A percentile compares a stretch with the other conserved stretches of the same genome.
Evolutionary conservation across 2,797 vertebrate genomes (phyloP).

Genomic region (Sebastes oblongus): DNA sequence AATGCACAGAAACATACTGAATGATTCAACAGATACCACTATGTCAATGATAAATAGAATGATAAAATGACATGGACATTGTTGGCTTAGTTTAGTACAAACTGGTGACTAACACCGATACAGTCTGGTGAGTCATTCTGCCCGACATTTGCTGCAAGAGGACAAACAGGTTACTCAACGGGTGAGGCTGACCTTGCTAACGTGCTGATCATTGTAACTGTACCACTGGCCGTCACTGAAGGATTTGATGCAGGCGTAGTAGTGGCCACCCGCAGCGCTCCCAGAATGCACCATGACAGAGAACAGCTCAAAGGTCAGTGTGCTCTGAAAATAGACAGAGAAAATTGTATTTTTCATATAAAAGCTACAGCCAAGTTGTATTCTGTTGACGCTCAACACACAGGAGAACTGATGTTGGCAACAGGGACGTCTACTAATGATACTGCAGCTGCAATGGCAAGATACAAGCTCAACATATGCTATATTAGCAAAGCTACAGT

Average conservation of each 20-base stretch:
- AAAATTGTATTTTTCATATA: not conserved
- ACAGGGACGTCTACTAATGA: not conserved
- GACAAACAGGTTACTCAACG: not conserved
- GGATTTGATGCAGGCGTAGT: slow-evolving; percentile 99
- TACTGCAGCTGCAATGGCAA: not conserved
- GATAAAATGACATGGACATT: not conserved
- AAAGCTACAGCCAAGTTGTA: not conserved
- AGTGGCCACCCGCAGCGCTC: slow-evolving; percentile 97
- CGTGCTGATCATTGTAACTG: slow-evolving; percentile 99
- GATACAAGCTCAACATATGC: not conserved
- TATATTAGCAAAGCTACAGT: not conserved
- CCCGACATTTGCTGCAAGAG: not conserved
- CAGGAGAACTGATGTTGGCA: not conserved
- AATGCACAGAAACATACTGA: not conserved
- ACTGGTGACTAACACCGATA: not conserved
- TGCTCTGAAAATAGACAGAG: slow-evolving; percentile 80
- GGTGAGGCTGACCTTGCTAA: slow-evolving; percentile 90
- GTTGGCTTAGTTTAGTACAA: not conserved
- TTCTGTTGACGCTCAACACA: not conserved
- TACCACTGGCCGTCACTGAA: slow-evolving; percentile 98
- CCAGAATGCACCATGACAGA: slow-evolving; percentile 99
- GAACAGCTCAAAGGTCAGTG: slow-evolving; percentile 95
- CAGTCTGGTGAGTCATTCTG: not conserved
- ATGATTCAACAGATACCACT: not conserved
- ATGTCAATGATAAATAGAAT: not conserved